Percentiles rank a stretch among this genome's conserved stretches.
Evolutionary conservation across 2,888 invertebrate species (phyloP).

Genomic region (Trichogramma evanescens): DNA sequence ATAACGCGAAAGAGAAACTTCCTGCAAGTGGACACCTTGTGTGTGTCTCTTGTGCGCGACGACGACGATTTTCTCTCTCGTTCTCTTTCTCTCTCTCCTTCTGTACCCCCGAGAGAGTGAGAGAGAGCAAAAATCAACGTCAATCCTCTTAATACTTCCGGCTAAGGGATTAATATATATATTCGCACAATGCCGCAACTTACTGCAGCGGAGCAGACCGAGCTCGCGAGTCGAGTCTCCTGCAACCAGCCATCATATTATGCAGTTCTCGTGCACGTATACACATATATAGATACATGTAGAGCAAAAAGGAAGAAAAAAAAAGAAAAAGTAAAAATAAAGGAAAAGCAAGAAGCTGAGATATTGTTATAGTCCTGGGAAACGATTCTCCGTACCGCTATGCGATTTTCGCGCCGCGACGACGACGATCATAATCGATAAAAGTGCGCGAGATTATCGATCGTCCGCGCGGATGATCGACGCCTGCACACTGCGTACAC

Average conservation of each 20-base stretch:
- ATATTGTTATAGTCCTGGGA: too few species aligned
- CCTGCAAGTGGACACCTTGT: not conserved
- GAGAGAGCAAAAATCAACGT: too few species aligned
- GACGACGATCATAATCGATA: constrained; percentile 42
- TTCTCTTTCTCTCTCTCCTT: not conserved
- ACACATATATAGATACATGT: not conserved
- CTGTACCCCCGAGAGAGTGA: not conserved
- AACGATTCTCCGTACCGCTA: constrained; percentile 27
- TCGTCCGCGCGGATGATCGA: too few species aligned
- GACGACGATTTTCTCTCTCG: too few species aligned
- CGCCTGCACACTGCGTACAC: too few species aligned
- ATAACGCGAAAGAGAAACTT: not conserved
- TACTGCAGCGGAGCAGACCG: not conserved
- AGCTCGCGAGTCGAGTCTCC: not conserved
- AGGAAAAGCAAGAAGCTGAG: too few species aligned
- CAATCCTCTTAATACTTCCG: too few species aligned
- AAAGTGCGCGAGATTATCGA: constrained; percentile 17
- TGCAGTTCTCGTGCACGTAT: not conserved
- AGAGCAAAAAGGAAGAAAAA: not conserved
- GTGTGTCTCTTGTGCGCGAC: too few species aligned
- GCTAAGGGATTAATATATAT: too few species aligned
- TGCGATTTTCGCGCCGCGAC: constrained; percentile 3
- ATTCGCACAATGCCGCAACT: not conserved
- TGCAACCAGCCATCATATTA: not conserved
- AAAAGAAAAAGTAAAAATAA: too few species aligned